Evolutionary conservation across 2,888 invertebrate species (phyloP), one percentile per base, ranked within the genome.

Genomic region (Yponomeuta cagnagella): DNA sequence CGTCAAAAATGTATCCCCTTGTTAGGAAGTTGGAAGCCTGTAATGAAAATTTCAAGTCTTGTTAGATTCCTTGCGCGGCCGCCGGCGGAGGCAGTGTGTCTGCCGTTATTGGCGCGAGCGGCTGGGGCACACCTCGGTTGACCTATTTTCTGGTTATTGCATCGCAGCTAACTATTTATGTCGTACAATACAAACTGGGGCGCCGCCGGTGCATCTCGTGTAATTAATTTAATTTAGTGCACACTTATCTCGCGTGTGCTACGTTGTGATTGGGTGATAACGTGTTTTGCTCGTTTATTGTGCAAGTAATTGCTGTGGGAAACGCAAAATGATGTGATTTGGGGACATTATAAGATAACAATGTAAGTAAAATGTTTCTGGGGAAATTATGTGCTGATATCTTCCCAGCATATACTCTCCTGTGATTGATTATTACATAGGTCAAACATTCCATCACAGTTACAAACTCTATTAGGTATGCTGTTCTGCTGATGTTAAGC

Each of bases 101-200:
- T 80, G 81, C 80, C 80, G 84, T 87, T 85, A 86, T 86, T 83
- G 79, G 86, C 85, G 82, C 81, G 83, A 83, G 71, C 10, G 79
- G 86, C 80, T 85, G 85, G 87, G 90, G 89, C 91, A 88, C 90
- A 90, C 91, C 91, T 90, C 89, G 85, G 85, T 82, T 92, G 92
- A 92, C 92, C 92, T 91, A 92, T 91, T 88, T 92, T 89, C 92
- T 89, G 88, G 85, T 83, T 91, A 89, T 83, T 92, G 90, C 90
- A 90, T 91, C 82, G 85, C 83, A 86, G 82, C 84, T 88, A 86
- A 85, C 86, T 90, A 90, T 90, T 89, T 89, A 87, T 87, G 86
- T 87, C 83, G 83, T 80, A 78, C 87, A 87, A 83, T 86, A 84
- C 81, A 83, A 89, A 86, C 77, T 88, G 82, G 90, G 87, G 79